A percentile compares a stretch with the other conserved stretches of the same genome.
Evolutionary conservation across 2,113 vertebrate species (phyloP).

Genomic region (Anthoscopus minutus): DNA sequence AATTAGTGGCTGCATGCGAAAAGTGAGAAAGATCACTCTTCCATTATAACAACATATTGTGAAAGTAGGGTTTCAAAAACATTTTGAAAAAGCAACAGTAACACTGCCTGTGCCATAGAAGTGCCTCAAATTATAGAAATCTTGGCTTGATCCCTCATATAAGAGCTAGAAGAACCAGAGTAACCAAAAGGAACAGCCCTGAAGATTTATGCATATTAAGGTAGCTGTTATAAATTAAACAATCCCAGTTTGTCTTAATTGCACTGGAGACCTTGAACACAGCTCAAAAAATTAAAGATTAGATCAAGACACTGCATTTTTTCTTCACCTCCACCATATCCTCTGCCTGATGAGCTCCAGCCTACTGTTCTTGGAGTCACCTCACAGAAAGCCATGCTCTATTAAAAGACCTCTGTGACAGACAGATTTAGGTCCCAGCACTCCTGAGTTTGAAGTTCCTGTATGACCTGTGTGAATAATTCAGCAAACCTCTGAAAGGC

Average conservation of each 20-base stretch:
- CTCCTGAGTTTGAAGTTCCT: neutral
- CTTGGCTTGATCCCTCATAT: neutral
- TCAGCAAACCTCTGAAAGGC: neutral
- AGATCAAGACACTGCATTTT: neutral
- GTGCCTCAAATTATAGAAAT: neutral
- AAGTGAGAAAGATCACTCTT: neutral
- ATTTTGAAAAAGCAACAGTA: neutral
- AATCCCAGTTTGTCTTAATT: neutral
- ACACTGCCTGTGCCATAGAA: neutral
- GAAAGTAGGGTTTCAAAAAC: neutral
- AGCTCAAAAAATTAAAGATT: neutral
- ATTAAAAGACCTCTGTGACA: neutral
- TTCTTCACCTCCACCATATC: neutral
- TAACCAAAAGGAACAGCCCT: neutral
- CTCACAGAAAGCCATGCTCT: neutral
- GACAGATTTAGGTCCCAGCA: neutral
- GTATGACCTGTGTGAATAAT: neutral
- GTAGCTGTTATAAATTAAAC: neutral
- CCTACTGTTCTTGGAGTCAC: neutral
- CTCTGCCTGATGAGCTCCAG: neutral
- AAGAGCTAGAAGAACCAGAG: neutral
- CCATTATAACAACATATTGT: neutral
- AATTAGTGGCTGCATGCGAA: neutral
- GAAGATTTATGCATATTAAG: neutral
- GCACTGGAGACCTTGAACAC: neutral